phyloP scores from a whole-genome alignment of 2,797 vertebrate genomes.

The Kryptolebias ocellatus region DNA sequence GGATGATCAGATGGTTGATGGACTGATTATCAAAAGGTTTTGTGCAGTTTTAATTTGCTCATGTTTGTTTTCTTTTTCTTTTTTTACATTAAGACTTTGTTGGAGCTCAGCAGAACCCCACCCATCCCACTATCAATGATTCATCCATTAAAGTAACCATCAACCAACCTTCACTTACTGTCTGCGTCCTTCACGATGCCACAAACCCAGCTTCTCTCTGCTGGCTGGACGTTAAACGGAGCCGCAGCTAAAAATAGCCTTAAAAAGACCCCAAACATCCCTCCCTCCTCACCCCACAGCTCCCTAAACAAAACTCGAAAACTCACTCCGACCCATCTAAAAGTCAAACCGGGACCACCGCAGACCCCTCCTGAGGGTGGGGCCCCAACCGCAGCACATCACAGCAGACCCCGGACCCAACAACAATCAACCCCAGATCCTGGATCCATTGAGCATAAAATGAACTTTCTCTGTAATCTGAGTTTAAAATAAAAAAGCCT shows the following conservation, averaged over 20 bases:
- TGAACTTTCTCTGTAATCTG: neutral
- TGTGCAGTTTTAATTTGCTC: too few relatives aligned
- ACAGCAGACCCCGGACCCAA: slow-evolving; percentile 25
- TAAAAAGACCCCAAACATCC: slow-evolving; percentile 25
- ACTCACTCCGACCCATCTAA: slow-evolving; percentile 6
- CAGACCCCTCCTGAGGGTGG: slow-evolving; percentile 37
- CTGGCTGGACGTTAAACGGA: slow-evolving; percentile 1
- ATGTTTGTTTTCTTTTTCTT: too few relatives aligned
- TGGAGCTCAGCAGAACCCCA: too few relatives aligned
- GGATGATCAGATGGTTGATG: too few relatives aligned
- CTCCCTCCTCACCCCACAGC: slow-evolving; percentile 10
- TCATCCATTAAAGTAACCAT: neutral
- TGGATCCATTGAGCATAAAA: slow-evolving; percentile 2
- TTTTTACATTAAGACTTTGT: too few relatives aligned
- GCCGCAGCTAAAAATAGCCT: slow-evolving; percentile 29
- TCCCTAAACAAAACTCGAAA: neutral
- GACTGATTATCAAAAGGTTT: too few relatives aligned
- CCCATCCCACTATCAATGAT: neutral
- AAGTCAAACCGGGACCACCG: slow-evolving; percentile 5
- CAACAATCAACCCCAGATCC: neutral
- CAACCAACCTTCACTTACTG: neutral
- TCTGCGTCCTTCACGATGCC: slow-evolving; percentile 1
- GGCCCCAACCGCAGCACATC: slow-evolving; percentile 45
- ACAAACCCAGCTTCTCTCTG: slow-evolving; percentile 1
- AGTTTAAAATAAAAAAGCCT: too few relatives aligned